These are phyloP conservation scores for Trichomycterus rosablanca DNA, from an alignment of 2,113 vertebrate genomes.

Conservation along the genomic window DNA sequence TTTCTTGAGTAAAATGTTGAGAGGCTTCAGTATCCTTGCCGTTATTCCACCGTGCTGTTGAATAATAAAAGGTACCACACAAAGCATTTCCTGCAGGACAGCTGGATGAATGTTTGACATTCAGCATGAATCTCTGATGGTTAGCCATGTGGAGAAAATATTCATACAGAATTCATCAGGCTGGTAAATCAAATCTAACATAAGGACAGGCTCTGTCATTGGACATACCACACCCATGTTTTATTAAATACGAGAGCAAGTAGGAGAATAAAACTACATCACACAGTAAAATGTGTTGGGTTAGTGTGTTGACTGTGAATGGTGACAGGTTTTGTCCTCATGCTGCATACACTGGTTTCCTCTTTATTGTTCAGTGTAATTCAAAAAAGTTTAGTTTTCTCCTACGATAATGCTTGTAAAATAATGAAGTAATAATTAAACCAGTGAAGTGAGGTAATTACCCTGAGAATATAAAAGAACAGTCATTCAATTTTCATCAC, in stretches of 20 bases:
- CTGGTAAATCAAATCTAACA: constrained; percentile 11
- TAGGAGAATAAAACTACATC: too few species aligned
- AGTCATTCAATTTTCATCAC: constrained; percentile 13
- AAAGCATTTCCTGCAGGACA: neutral
- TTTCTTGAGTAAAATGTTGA: neutral
- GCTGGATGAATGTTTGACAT: constrained; percentile 5
- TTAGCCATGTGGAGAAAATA: constrained; percentile 6
- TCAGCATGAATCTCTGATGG: constrained; percentile 6
- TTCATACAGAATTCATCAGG: constrained; percentile 30
- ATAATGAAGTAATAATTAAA: constrained; percentile 30
- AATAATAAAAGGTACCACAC: neutral
- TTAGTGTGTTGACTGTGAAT: too few species aligned
- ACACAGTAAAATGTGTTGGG: too few species aligned
- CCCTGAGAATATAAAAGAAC: constrained; percentile 1
- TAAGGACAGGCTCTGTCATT: neutral
- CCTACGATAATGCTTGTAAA: too few species aligned
- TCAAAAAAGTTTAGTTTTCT: too few species aligned
- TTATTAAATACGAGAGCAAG: too few species aligned
- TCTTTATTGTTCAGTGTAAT: too few species aligned
- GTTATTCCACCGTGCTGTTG: neutral
- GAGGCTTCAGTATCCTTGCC: neutral
- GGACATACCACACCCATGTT: too few species aligned
- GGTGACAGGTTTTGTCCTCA: too few species aligned
- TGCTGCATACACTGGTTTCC: too few species aligned
- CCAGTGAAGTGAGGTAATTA: constrained; percentile 14